phyloP scores from a whole-genome alignment of 1,140 invertebrate species.

The Riptortus pedestris region DNA sequence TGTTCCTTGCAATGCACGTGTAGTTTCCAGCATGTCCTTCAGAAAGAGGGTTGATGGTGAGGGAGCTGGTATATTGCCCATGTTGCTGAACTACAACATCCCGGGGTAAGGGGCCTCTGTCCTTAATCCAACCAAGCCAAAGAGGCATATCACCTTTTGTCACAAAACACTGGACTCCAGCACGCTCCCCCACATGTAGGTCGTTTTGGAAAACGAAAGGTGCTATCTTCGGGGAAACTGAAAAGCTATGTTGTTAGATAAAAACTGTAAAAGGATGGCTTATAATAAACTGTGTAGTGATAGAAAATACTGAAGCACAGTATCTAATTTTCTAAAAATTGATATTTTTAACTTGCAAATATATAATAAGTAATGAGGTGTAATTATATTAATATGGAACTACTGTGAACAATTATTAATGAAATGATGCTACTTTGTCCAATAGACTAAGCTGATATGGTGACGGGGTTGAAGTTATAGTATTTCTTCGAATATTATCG shows the following conservation, averaged over 20 bases:
- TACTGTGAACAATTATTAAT: too few species aligned
- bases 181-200: constrained; percentile 51
- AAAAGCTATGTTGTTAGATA: constrained; percentile 32
- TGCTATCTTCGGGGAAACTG: constrained; percentile 55
- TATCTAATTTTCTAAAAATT: too few species aligned
- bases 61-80: constrained; percentile 51
- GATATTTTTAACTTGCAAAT: too few species aligned
- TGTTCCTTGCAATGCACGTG: constrained; percentile 39
- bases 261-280: not conserved
- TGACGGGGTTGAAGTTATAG: too few species aligned
- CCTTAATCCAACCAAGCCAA: constrained; percentile 60
- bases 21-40: constrained; percentile 54
- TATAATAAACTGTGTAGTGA: too few species aligned
- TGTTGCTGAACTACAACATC: constrained; percentile 49
- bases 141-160: constrained; percentile 55
- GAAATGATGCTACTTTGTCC: too few species aligned
- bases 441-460: too few species aligned
- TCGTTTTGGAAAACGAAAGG: constrained; percentile 50
- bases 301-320: too few species aligned
- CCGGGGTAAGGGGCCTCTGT: constrained; percentile 40
- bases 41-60: constrained; percentile 53
- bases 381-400: too few species aligned
- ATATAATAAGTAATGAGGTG: too few species aligned
- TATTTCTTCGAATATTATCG: too few species aligned
- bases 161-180: constrained; percentile 53